phyloP scores from a whole-genome alignment of 30 jellyfish, hydroid and myxozoan species.

The Pelagia noctiluca region DNA sequence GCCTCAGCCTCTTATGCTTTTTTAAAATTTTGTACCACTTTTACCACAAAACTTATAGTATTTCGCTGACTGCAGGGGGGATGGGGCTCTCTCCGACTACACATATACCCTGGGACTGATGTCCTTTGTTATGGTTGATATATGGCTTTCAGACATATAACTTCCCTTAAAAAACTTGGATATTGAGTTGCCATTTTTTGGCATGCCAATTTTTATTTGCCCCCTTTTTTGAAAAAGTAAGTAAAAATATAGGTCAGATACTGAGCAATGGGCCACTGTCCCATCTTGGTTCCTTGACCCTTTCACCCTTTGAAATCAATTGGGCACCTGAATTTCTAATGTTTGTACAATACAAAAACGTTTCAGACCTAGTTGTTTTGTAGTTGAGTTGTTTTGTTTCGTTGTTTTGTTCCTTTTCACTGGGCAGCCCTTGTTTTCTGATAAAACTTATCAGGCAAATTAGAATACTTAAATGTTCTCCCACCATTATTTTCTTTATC shows the following conservation, averaged over 20 bases:
- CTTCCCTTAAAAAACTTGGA: background rate
- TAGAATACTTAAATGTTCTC: background rate
- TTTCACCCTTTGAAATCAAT: background rate
- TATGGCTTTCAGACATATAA: background rate
- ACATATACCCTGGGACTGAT: too few species aligned
- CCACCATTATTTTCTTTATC: slow-evolving; percentile 2
- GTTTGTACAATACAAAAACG: slow-evolving; percentile 2
- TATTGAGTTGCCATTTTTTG: too few species aligned
- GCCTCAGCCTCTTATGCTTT: too few species aligned
- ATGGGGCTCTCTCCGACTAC: too few species aligned
- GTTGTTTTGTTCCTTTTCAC: slow-evolving; percentile 1
- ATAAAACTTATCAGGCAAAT: background rate
- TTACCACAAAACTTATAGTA: too few species aligned
- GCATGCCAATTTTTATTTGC: too few species aligned
- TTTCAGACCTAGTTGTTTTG: background rate
- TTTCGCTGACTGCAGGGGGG: too few species aligned
- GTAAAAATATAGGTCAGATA: slow-evolving; percentile 1
- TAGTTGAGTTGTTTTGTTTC: background rate
- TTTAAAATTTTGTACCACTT: too few species aligned
- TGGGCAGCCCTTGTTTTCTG: slow-evolving; percentile 3
- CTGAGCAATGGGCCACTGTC: slow-evolving; percentile 4
- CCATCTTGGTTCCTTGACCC: background rate
- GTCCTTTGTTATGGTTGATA: too few species aligned
- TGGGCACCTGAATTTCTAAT: background rate
- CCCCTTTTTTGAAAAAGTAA: background rate